A percentile compares a stretch with the other conserved stretches of the same genome.
Conservation (phyloP, 2,888 invertebrate genomes). For the Drosophila prostipennis region DNA sequence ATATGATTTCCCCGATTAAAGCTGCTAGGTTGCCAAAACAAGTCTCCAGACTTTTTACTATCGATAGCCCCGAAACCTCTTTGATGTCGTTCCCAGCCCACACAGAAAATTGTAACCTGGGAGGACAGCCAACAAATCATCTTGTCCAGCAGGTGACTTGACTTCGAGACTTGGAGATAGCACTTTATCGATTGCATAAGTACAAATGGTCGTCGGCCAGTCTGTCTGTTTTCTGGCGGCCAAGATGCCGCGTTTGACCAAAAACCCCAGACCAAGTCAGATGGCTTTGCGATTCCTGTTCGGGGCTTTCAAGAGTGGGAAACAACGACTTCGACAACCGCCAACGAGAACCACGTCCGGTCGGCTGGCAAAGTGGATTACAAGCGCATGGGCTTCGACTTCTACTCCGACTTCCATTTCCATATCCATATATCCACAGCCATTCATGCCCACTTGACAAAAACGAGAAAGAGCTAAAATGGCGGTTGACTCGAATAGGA, state of each 20-base stretch:
- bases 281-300: slow-evolving; percentile 26
- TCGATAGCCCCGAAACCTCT: slow-evolving; percentile 21
- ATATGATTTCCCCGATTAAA: background rate
- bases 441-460: slow-evolving; percentile 78
- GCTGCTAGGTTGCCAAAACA: background rate
- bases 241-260: slow-evolving; percentile 15
- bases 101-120: slow-evolving; percentile 25
- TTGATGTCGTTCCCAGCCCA: slow-evolving; percentile 19
- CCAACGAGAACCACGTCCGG: slow-evolving; percentile 76
- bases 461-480: slow-evolving; percentile 29
- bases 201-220: slow-evolving; percentile 13
- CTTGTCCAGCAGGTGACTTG: slow-evolving; percentile 45
- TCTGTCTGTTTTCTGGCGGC: slow-evolving; percentile 1
- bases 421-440: slow-evolving; percentile 34
- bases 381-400: slow-evolving; percentile 58
- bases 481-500: background rate
- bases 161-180: slow-evolving; percentile 30
- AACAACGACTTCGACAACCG: slow-evolving; percentile 43
- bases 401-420: slow-evolving; percentile 27
- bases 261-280: slow-evolving; percentile 9
- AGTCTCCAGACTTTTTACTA: background rate
- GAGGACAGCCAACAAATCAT: slow-evolving; percentile 43
- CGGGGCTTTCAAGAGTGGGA: slow-evolving; percentile 15
- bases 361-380: slow-evolving; percentile 75
- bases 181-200: slow-evolving; percentile 44